A percentile compares a stretch with the other conserved stretches of the same genome.
Evolutionary conservation across 2,797 vertebrate genomes (phyloP).

Genomic region (Mionectes olivaceus): DNA sequence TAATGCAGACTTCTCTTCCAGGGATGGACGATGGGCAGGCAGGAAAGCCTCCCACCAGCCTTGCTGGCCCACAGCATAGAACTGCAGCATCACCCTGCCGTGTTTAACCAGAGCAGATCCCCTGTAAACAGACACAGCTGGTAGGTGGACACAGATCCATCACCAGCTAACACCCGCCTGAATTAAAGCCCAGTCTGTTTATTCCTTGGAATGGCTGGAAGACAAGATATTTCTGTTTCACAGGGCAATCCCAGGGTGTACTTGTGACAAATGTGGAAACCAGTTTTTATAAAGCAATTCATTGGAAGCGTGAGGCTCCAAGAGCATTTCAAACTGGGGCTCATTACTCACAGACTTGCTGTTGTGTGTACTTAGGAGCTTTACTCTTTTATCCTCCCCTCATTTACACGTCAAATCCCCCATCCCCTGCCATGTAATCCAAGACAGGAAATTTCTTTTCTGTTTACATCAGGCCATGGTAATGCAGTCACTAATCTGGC

Average conservation of each 20-base stretch:
- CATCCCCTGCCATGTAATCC: neutral
- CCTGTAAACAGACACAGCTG: neutral
- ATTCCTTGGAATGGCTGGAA: neutral
- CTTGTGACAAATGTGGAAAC: neutral
- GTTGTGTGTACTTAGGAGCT: neutral
- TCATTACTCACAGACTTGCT: neutral
- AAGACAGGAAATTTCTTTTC: neutral
- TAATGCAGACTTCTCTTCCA: neutral
- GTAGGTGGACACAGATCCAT: neutral
- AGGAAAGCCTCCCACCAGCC: neutral
- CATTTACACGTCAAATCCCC: neutral
- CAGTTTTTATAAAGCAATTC: neutral
- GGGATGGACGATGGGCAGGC: accelerated
- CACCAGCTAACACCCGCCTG: neutral
- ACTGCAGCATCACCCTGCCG: neutral
- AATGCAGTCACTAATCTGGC: conserved; percentile 18
- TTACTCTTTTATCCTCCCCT: neutral
- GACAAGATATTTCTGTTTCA: neutral
- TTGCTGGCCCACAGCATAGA: neutral
- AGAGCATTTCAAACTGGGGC: neutral
- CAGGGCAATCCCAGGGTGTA: neutral
- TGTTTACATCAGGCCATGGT: conserved; percentile 17
- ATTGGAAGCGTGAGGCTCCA: neutral
- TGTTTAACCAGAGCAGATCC: neutral
- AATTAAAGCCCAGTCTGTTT: neutral